phyloP scores from a whole-genome alignment of 2,797 vertebrate genomes.

The Falco cherrug region DNA sequence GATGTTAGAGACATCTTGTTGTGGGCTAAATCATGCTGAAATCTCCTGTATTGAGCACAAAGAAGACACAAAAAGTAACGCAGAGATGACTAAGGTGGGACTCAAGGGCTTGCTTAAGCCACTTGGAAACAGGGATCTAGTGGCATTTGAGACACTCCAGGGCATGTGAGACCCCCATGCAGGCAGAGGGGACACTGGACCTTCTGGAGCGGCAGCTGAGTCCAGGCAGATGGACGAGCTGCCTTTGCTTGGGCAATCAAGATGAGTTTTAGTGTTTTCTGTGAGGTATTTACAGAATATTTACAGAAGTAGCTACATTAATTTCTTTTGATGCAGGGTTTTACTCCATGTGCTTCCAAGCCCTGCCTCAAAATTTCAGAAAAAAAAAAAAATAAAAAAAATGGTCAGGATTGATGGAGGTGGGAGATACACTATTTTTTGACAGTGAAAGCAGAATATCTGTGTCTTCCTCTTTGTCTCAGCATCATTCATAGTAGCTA shows the following conservation, averaged over 20 bases:
- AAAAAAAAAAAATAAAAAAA: neutral
- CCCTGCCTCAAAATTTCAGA: neutral
- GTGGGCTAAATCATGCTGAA: neutral
- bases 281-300: neutral
- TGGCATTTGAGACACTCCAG: neutral
- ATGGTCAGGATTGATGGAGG: neutral
- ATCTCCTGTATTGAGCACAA: neutral
- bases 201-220: neutral
- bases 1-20: neutral
- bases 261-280: neutral
- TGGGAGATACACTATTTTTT: neutral
- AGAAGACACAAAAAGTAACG: neutral
- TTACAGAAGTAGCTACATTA: neutral
- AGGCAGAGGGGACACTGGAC: neutral
- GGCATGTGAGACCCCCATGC: accelerated
- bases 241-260: neutral
- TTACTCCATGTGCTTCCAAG: neutral
- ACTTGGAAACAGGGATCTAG: neutral
- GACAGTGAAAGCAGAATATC: neutral
- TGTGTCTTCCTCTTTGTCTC: neutral
- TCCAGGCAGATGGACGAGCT: neutral
- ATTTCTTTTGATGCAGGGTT: neutral
- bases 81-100: neutral
- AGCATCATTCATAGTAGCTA: neutral
- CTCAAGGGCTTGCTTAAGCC: neutral